Percentiles rank a stretch among this genome's conserved stretches.
Conservation (phyloP, 1,140 invertebrate species). For the Diachasma alloeum region DNA sequence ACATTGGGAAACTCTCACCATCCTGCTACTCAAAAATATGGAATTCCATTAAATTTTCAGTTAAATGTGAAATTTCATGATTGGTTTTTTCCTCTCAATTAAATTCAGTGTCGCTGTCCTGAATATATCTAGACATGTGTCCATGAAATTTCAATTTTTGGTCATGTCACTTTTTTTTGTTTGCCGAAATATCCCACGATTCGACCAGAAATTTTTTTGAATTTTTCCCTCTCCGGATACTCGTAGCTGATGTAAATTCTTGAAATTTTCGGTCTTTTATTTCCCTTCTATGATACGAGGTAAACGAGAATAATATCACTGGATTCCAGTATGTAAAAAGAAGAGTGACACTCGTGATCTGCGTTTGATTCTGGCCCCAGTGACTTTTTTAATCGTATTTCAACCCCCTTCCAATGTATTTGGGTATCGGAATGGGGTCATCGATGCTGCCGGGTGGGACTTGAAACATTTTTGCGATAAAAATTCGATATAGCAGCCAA, state of each 20-base stretch:
- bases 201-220: too few relatives aligned
- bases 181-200: too few relatives aligned
- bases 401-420: neutral
- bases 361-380: neutral
- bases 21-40: too few relatives aligned
- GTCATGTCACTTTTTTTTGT: too few relatives aligned
- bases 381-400: neutral
- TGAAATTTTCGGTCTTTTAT: neutral
- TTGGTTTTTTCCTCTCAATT: too few relatives aligned
- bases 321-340: neutral
- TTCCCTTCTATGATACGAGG: neutral
- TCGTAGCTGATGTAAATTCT: neutral
- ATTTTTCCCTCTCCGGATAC: too few relatives aligned
- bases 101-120: too few relatives aligned
- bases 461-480: neutral
- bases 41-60: too few relatives aligned
- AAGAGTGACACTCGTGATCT: neutral
- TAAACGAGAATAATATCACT: neutral
- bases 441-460: neutral
- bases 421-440: neutral
- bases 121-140: too few relatives aligned
- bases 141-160: too few relatives aligned
- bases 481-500: conserved; percentile 9
- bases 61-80: too few relatives aligned
- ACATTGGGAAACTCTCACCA: too few relatives aligned